phyloP scores from a whole-genome alignment of 2,888 invertebrate species.

The Andrena bicolor region DNA sequence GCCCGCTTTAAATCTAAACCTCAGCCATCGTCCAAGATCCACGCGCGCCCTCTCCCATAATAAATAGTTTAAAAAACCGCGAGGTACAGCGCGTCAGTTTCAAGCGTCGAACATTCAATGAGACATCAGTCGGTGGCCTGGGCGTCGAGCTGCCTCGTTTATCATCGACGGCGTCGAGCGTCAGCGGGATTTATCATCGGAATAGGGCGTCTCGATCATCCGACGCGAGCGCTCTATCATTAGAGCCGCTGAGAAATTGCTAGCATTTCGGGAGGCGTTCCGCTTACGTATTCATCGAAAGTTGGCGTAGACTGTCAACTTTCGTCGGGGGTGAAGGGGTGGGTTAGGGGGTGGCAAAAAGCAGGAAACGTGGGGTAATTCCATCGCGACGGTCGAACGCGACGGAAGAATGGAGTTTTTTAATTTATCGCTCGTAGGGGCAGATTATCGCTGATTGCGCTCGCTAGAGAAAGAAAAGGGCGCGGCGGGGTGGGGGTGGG shows the following conservation, averaged over 20 bases:
- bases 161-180: slow-evolving; percentile 29
- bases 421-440: slow-evolving; percentile 76
- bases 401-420: slow-evolving; percentile 72
- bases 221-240: slow-evolving; percentile 24
- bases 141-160: slow-evolving; percentile 22
- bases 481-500: not conserved
- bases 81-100: slow-evolving; percentile 1
- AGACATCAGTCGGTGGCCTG: slow-evolving; percentile 22
- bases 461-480: slow-evolving; percentile 38
- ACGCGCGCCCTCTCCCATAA: not conserved
- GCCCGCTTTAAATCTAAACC: not conserved
- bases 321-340: not conserved
- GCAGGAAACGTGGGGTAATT: not conserved
- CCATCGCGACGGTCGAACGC: not conserved
- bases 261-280: slow-evolving; percentile 2
- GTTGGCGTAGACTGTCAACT: not conserved
- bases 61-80: not conserved
- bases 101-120: slow-evolving; percentile 27
- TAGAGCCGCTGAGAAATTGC: slow-evolving; percentile 36
- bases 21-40: not conserved
- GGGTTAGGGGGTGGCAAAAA: not conserved
- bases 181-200: slow-evolving; percentile 43
- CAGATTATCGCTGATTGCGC: slow-evolving; percentile 76
- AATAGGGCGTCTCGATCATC: slow-evolving; percentile 39
- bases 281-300: slow-evolving; percentile 25